Evolutionary conservation across 2,797 vertebrate genomes (phyloP).

Genomic region (Balearica regulorum): DNA sequence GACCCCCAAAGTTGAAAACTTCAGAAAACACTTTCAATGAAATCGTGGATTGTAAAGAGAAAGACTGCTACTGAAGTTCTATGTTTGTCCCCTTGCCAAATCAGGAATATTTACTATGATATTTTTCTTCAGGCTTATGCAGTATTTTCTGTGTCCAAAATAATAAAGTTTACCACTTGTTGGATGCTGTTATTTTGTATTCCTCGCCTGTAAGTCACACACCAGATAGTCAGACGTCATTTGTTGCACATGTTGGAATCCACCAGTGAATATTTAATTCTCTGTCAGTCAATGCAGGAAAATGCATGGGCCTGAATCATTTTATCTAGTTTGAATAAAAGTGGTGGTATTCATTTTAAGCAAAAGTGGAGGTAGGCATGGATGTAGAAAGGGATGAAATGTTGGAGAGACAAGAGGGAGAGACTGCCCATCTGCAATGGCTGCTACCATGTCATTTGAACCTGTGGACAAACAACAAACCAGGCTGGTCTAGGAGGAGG

Average conservation of each 20-base stretch:
- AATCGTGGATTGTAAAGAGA: not conserved
- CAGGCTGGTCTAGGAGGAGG: not conserved
- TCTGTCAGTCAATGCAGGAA: not conserved
- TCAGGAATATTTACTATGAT: not conserved
- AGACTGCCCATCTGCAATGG: not conserved
- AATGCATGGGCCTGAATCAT: not conserved
- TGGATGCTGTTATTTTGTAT: not conserved
- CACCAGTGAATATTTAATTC: not conserved
- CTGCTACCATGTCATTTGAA: not conserved
- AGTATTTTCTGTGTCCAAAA: not conserved
- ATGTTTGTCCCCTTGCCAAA: not conserved
- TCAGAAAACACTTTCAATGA: not conserved
- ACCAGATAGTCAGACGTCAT: not conserved
- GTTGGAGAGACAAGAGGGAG: not conserved
- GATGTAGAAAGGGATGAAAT: not conserved
- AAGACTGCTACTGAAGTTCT: not conserved
- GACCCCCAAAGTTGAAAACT: not conserved
- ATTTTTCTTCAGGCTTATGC: not conserved
- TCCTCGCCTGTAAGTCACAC: not conserved
- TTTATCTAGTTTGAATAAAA: not conserved
- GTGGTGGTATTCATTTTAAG: not conserved
- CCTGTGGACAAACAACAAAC: not conserved
- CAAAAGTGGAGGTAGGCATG: not conserved
- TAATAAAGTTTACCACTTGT: not conserved
- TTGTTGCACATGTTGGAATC: not conserved